Evolutionary conservation across 2,888 invertebrate species (phyloP), one percentile per base, ranked within the genome.

Genomic region (Boloria selene): DNA sequence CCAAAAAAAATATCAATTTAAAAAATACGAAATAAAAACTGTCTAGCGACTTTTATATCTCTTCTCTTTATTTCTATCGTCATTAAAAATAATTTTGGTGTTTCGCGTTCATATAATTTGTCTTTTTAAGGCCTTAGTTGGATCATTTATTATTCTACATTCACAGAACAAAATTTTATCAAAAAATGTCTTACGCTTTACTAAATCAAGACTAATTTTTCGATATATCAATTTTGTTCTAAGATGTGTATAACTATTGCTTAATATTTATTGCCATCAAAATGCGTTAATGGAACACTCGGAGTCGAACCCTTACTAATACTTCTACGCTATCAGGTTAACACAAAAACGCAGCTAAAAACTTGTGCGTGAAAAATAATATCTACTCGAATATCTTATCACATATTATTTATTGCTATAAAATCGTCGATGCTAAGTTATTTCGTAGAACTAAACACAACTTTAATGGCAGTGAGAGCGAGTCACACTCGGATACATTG

Each of bases 371-470:
- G 79, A 73, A 78, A 83, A 81, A 77, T 72, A 82, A 82, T 77
- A 74, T 71, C 73, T 73, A 72, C 77, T 75, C 77, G 79, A 73
- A 18, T 22, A 70, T 79, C 83, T 84, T 90, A 90, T 90, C 90
- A 90, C 89, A 90, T 85, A 84, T 75, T 49, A 67, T 80, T 88
- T 90, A 91, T 90, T 90, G 90, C 91, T 91, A 87, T 86, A 82
- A 78, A 77, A 75, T 78, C 65, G 73, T 81, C 77, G 81, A 81
- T 77, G 79, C 79, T 75, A 73, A 68, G 61, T 73, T 70, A 64
- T 58, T 49, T 55, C 61, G 58, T 72, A 65, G 31, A 72, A 72
- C 71, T 72, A 79, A 83, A 82, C 79, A 83, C 81, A 83, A 81
- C 80, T 75, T 73, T 68, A 78, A 79, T 84, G 86, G 85, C 86